A percentile compares a stretch with the other conserved stretches of the same genome.
Evolutionary conservation across 2,888 invertebrate genomes (phyloP).

Genomic region (Colletes collaris): DNA sequence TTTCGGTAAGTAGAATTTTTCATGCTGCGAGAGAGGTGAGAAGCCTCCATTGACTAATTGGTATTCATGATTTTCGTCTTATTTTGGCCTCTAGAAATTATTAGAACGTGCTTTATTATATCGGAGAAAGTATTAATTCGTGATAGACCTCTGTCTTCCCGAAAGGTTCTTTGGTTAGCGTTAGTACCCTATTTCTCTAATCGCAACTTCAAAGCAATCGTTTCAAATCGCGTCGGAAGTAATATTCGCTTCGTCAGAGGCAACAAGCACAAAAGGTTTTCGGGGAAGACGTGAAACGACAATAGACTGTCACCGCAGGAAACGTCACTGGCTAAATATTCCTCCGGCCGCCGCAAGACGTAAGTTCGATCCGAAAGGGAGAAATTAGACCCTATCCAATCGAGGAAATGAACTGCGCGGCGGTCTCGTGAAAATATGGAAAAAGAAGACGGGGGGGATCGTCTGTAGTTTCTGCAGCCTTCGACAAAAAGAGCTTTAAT

Average conservation of each 20-base stretch:
- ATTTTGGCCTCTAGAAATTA: too few species aligned
- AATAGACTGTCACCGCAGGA: conserved; percentile 28
- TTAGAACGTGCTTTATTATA: too few species aligned
- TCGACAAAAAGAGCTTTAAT: conserved; percentile 79
- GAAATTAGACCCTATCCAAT: conserved; percentile 51
- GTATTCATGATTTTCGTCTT: too few species aligned
- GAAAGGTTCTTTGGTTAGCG: neutral
- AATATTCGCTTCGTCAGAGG: conserved; percentile 31
- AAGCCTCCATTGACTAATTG: too few species aligned
- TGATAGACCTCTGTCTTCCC: neutral
- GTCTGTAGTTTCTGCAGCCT: conserved; percentile 12
- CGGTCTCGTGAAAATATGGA: conserved; percentile 53
- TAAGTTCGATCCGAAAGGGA: conserved; percentile 32
- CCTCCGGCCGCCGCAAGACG: conserved; percentile 13
- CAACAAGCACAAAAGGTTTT: conserved; percentile 21
- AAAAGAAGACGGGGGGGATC: conserved; percentile 15
- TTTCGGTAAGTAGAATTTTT: too few species aligned
- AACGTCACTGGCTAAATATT: conserved; percentile 44
- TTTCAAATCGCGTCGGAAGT: conserved; percentile 20
- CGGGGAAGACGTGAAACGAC: conserved; percentile 27
- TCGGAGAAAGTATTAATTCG: too few species aligned
- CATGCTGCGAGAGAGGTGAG: too few species aligned
- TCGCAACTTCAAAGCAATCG: conserved; percentile 31
- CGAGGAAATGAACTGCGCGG: conserved; percentile 40
- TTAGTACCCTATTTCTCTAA: conserved; percentile 5